Evolutionary conservation across 2,797 vertebrate species (phyloP), one percentile per base, ranked within the genome.

Genomic region (Pogonophryne albipinna): DNA sequence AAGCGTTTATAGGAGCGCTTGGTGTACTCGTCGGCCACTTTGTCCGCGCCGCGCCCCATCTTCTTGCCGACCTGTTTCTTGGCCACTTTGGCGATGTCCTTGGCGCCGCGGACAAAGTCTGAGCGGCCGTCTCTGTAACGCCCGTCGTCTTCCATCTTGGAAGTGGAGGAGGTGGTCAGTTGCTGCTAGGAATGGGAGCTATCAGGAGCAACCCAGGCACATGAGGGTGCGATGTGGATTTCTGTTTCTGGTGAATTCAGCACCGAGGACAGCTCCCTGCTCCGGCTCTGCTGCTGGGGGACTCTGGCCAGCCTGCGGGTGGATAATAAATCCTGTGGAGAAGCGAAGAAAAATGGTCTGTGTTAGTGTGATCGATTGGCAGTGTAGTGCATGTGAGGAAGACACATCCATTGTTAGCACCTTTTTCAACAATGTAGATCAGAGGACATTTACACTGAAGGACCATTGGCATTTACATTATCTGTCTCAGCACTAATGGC

Each of bases 31-130:
- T 98, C 98, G n/a, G 96, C 82, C 93, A 99, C 41, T 31, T 95
- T 95, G 92, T 99, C 97, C 88, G 96, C 76, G 27, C 97, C 94
- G 17, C 95, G 96, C 27, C 96, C 97, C 58, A 99, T 94, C 85
- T 98, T 99, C 89, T 97, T 98, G 83, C 97, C 93, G 0, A 98
- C 97, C 0, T 98, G 98, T 76, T 95, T 96, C 91, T 99, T 97
- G 87, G 98, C 97, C 69, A 98, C 98, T 86, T 99, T 99, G 85
- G 98, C 98, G 1, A 99, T 99, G 94, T 99, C 98, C 87, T 98
- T 99, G 78, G 97, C 97, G 0, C 98, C 97, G 1, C 97, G 97
- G 91, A 99, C 96, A 91, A 99, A 98, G 38, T 98, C 97, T 6
- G 96, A 94, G 76, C 97, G 95, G 55, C 75, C 44, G 84, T 99